These are phyloP conservation scores for Solea senegalensis DNA, from an alignment of 2,113 vertebrate species.

Conservation along the genomic window DNA sequence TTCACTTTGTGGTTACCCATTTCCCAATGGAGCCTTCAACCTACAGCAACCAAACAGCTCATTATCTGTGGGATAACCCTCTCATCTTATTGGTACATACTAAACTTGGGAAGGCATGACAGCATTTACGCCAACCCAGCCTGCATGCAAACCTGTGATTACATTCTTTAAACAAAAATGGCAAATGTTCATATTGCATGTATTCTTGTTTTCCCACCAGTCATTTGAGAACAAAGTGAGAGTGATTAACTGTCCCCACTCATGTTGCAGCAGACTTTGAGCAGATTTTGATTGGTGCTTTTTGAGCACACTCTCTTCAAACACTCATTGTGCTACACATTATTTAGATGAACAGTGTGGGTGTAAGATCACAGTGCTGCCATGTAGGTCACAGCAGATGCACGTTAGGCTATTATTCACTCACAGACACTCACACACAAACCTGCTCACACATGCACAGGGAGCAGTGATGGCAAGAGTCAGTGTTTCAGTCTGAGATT, in stretches of 20 bases:
- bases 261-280: neutral
- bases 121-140: constrained; percentile 2
- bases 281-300: constrained; percentile 25
- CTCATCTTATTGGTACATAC: constrained; percentile 12
- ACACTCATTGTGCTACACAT: constrained; percentile 20
- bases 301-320: constrained; percentile 30
- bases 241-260: neutral
- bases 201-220: neutral
- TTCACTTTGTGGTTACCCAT: constrained; percentile 43
- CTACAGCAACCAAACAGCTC: constrained; percentile 30
- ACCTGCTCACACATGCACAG: neutral
- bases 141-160: constrained; percentile 9
- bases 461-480: neutral
- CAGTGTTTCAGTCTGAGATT: constrained; percentile 7
- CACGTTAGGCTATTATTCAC: constrained; percentile 8
- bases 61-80: constrained; percentile 49
- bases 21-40: constrained; percentile 40
- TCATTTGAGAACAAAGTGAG: neutral
- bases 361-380: constrained; percentile 26
- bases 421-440: neutral
- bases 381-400: constrained; percentile 27
- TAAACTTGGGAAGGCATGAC: constrained; percentile 17
- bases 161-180: neutral
- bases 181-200: neutral
- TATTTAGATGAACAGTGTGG: constrained; percentile 9